A percentile compares a stretch with the other conserved stretches of the same genome.
phyloP scores from a whole-genome alignment of 2,888 invertebrate genomes.

The Calephelis perditalis region DNA sequence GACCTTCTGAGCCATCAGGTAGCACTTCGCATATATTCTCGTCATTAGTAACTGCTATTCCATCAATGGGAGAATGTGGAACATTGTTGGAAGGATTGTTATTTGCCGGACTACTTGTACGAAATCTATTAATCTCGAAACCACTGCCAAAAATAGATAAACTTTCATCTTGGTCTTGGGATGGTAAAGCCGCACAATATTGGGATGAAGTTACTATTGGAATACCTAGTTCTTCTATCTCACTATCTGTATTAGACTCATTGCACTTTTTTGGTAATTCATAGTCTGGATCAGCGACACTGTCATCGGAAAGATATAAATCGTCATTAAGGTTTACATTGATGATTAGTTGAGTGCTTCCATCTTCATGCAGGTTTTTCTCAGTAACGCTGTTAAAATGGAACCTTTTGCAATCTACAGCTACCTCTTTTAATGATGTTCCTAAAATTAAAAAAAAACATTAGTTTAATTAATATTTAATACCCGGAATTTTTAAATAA shows the following conservation, averaged over 20 bases:
- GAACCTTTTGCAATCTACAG: constrained; percentile 1
- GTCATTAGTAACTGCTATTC: background rate
- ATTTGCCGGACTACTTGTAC: background rate
- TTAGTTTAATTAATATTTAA: background rate
- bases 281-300: background rate
- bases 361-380: background rate
- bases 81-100: background rate
- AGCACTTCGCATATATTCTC: background rate
- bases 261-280: background rate
- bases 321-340: background rate
- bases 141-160: background rate
- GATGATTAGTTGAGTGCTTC: background rate
- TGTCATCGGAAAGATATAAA: background rate
- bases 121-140: background rate
- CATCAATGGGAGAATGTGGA: background rate
- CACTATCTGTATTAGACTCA: background rate
- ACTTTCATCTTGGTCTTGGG: background rate
- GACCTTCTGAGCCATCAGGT: background rate
- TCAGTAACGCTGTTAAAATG: constrained; percentile 1
- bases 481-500: background rate
- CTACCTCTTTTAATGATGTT: constrained; percentile 1
- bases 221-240: too few species aligned
- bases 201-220: too few species aligned
- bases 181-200: background rate
- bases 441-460: background rate